These are phyloP conservation scores for Aphaenogaster rudis DNA, from an alignment of 1,140 invertebrate species.

Conservation along the genomic window DNA sequence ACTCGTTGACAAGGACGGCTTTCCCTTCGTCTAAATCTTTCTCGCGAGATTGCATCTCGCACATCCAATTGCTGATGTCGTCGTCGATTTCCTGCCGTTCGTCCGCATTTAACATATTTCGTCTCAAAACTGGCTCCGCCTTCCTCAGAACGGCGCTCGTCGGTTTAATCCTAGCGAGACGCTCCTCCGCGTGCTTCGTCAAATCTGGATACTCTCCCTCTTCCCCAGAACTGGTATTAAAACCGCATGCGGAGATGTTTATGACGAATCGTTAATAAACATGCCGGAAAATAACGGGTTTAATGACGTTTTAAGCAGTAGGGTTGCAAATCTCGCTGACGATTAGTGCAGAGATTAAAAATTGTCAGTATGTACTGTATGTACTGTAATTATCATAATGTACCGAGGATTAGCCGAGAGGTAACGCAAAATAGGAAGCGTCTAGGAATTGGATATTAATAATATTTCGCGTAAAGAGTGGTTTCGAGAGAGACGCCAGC, in stretches of 20 bases:
- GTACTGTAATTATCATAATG: slow-evolving; percentile 40
- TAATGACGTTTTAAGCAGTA: slow-evolving; percentile 48
- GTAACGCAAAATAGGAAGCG: slow-evolving; percentile 32
- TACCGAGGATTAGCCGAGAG: slow-evolving; percentile 1
- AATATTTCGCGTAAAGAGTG: slow-evolving; percentile 1
- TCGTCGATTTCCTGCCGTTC: slow-evolving; percentile 84
- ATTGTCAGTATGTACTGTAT: neutral
- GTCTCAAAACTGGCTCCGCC: slow-evolving; percentile 85
- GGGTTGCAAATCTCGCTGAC: slow-evolving; percentile 16
- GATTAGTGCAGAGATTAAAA: neutral
- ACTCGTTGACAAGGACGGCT: slow-evolving; percentile 43
- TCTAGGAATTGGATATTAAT: slow-evolving; percentile 11
- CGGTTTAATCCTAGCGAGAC: slow-evolving; percentile 87
- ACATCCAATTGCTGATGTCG: slow-evolving; percentile 86
- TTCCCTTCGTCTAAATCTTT: slow-evolving; percentile 81
- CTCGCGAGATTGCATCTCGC: slow-evolving; percentile 85
- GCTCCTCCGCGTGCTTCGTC: slow-evolving; percentile 87
- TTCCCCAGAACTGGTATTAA: slow-evolving; percentile 88
- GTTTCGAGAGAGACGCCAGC: neutral
- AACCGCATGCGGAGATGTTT: slow-evolving; percentile 41
- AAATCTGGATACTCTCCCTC: slow-evolving; percentile 90
- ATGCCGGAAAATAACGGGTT: slow-evolving; percentile 55
- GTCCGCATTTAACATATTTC: slow-evolving; percentile 81
- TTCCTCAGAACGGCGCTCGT: slow-evolving; percentile 87
- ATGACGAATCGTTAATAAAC: slow-evolving; percentile 63